phyloP scores from a whole-genome alignment of 2,888 invertebrate species.

The Drosophila atripex region DNA sequence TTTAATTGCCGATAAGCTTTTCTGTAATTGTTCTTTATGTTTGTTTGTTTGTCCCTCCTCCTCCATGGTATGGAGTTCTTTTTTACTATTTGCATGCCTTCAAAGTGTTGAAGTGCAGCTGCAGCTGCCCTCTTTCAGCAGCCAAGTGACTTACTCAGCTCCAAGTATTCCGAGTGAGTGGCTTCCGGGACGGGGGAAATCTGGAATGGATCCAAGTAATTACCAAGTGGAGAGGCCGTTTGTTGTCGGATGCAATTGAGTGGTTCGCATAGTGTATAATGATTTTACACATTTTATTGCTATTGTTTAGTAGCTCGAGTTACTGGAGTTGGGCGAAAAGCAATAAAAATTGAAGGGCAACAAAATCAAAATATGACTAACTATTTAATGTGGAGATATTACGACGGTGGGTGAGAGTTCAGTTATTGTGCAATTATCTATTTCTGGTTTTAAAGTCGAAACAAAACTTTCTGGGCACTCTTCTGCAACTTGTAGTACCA shows the following conservation, averaged over 20 bases:
- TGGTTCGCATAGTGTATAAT: slow-evolving; percentile 40
- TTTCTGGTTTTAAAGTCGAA: background rate
- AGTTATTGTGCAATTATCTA: background rate
- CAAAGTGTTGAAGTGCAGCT: slow-evolving; percentile 61
- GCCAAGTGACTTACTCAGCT: slow-evolving; percentile 15
- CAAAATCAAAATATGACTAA: background rate
- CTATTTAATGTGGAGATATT: background rate
- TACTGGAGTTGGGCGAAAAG: background rate
- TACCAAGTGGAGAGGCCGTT: slow-evolving; percentile 23
- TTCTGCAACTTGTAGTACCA: background rate
- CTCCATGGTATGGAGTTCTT: background rate
- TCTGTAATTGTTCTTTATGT: slow-evolving; percentile 60
- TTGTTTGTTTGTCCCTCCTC: slow-evolving; percentile 50
- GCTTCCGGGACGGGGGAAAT: slow-evolving; percentile 16
- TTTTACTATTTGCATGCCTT: slow-evolving; percentile 36
- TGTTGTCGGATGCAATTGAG: slow-evolving; percentile 20
- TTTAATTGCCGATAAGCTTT: slow-evolving; percentile 67
- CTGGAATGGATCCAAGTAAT: slow-evolving; percentile 46
- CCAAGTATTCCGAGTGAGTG: slow-evolving; percentile 15
- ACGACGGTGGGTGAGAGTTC: background rate
- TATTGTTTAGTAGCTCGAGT: slow-evolving; percentile 7
- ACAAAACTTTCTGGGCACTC: background rate
- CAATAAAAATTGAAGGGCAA: background rate
- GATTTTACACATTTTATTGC: slow-evolving; percentile 35
- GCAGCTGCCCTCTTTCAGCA: slow-evolving; percentile 31